Evolutionary conservation across 2,888 invertebrate species (phyloP).

Genomic region (Aleiodes testaceus): DNA sequence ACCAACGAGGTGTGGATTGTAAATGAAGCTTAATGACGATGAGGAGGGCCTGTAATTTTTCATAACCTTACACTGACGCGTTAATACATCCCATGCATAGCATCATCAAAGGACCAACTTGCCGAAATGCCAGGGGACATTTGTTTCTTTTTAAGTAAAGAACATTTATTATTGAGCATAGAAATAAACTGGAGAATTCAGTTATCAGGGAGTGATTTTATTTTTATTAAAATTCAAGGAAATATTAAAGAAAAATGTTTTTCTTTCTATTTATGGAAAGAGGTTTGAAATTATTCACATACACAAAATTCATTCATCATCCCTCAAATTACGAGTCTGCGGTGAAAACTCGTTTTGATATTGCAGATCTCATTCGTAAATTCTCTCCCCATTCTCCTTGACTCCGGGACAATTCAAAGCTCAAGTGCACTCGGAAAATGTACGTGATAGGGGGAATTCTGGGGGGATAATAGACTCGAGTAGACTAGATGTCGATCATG

Average conservation of each 20-base stretch:
- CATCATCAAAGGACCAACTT: not conserved
- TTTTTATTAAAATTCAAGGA: no score
- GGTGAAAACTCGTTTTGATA: constrained; percentile 56
- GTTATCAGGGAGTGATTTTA: not conserved
- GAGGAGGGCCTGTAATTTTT: constrained; percentile 62
- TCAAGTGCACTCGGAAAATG: constrained; percentile 52
- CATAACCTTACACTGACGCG: constrained; percentile 45
- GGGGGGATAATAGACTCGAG: not conserved
- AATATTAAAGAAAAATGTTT: not conserved
- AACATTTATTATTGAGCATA: not conserved
- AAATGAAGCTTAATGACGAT: constrained; percentile 69
- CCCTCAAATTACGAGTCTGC: constrained; percentile 55
- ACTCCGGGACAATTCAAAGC: constrained; percentile 48
- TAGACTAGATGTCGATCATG: not conserved
- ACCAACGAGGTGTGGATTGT: constrained; percentile 69
- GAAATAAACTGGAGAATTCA: not conserved
- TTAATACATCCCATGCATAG: constrained; percentile 1
- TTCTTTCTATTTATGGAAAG: constrained; percentile 40
- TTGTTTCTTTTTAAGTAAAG: not conserved
- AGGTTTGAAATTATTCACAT: constrained; percentile 65
- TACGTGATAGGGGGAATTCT: constrained; percentile 31
- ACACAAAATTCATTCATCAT: constrained; percentile 65
- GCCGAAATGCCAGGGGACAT: constrained; percentile 4
- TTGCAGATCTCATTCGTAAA: not conserved
- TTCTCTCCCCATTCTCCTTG: not conserved